These are phyloP conservation scores for Xenopus laevis DNA, from an alignment of 2,113 vertebrate genomes.

Conservation along the genomic window DNA sequence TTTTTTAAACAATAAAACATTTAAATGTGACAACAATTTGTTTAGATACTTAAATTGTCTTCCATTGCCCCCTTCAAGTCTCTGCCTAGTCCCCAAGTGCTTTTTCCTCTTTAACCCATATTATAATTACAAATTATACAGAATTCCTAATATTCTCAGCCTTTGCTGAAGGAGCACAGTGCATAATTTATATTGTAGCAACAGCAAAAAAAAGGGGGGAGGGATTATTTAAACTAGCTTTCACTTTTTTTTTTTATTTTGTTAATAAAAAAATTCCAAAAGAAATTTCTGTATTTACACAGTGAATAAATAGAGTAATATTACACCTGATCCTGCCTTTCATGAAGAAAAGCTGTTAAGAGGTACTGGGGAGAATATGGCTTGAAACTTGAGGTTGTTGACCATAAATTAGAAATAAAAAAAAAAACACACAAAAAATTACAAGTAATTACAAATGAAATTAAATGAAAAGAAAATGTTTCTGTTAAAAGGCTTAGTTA, in stretches of 20 bases:
- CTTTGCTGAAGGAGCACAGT: conserved; percentile 38
- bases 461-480: background rate
- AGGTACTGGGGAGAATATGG: conserved; percentile 98
- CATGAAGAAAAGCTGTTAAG: conserved; percentile 62
- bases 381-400: conserved; percentile 68
- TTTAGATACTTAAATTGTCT: conserved; percentile 39
- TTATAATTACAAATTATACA: conserved; percentile 44
- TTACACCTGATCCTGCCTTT: conserved; percentile 87
- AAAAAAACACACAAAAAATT: conserved; percentile 11
- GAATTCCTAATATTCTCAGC: conserved; percentile 40
- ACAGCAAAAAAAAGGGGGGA: conserved; percentile 24
- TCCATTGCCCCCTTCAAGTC: conserved; percentile 31
- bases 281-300: conserved; percentile 71
- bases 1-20: conserved; percentile 42
- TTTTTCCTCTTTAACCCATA: conserved; percentile 24
- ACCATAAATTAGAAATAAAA: conserved; percentile 43
- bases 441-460: conserved; percentile 7
- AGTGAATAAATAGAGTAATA: conserved; percentile 71
- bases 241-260: conserved; percentile 33
- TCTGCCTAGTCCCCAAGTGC: conserved; percentile 39
- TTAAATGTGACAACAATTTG: conserved; percentile 37
- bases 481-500: conserved; percentile 14
- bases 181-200: conserved; percentile 37
- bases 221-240: background rate
- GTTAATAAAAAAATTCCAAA: conserved; percentile 62